Percentiles rank a stretch among this genome's conserved stretches.
phyloP scores from a whole-genome alignment of 2,113 vertebrate species.

The Sterna hirundo region DNA sequence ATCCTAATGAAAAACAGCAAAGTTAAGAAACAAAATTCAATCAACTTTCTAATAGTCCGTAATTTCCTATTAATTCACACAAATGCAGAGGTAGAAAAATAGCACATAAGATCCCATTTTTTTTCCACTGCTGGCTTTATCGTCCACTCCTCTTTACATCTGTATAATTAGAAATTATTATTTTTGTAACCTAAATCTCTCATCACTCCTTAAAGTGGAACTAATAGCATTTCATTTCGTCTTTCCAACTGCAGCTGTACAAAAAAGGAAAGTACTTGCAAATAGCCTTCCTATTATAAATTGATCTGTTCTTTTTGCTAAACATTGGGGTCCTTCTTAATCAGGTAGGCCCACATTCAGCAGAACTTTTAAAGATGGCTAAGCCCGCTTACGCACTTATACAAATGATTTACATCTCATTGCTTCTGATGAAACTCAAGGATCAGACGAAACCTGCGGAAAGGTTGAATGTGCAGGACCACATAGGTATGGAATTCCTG shows the following conservation, averaged over 20 bases:
- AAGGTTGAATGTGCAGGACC: background rate
- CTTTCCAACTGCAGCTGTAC: background rate
- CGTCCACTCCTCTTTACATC: background rate
- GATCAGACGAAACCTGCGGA: background rate
- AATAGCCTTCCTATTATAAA: background rate
- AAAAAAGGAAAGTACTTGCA: background rate
- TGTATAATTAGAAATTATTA: slow-evolving; percentile 33
- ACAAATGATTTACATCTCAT: background rate
- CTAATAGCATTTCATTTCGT: background rate
- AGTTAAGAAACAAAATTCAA: slow-evolving; percentile 57
- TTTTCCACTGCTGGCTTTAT: background rate
- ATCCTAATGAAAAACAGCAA: slow-evolving; percentile 40
- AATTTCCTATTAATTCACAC: slow-evolving; percentile 48
- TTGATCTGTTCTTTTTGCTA: background rate
- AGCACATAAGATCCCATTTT: background rate
- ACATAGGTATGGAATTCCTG: background rate
- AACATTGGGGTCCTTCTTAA: background rate
- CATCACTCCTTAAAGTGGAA: background rate
- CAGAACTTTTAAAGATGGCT: background rate
- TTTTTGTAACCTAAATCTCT: slow-evolving; percentile 13
- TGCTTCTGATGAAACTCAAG: background rate
- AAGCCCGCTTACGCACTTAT: background rate
- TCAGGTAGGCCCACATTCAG: background rate
- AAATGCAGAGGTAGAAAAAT: background rate
- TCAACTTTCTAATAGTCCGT: slow-evolving; percentile 35